Evolutionary conservation across 2,888 invertebrate genomes (phyloP).

Genomic region (Tribolium freemani): DNA sequence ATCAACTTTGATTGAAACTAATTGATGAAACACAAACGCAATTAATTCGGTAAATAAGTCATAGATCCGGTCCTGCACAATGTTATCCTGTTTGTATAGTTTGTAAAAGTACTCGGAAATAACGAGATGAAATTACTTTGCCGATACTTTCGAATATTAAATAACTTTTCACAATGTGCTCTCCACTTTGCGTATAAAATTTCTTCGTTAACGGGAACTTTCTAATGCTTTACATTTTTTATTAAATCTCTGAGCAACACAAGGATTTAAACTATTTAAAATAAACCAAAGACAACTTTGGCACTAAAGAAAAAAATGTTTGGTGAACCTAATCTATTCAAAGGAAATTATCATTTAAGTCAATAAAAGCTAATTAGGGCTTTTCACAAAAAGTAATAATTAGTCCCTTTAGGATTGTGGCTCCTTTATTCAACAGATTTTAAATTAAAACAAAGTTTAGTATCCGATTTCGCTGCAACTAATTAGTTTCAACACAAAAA

Average conservation of each 20-base stretch:
- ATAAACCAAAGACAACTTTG: too few species aligned
- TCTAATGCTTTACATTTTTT: slow-evolving; percentile 20
- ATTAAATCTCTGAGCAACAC: slow-evolving; percentile 4
- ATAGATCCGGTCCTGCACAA: slow-evolving; percentile 4
- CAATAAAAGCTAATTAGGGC: background rate
- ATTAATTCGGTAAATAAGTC: slow-evolving; percentile 43
- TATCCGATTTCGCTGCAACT: background rate
- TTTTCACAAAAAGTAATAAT: background rate
- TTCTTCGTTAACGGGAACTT: slow-evolving; percentile 29
- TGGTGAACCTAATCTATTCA: background rate
- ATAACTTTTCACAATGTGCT: slow-evolving; percentile 36
- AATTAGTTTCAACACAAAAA: too few species aligned
- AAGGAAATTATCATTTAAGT: background rate
- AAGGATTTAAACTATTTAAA: background rate
- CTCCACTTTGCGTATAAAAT: slow-evolving; percentile 21
- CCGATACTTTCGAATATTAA: slow-evolving; percentile 34
- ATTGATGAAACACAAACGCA: slow-evolving; percentile 50
- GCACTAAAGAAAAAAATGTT: background rate
- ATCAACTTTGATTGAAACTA: slow-evolving; percentile 57
- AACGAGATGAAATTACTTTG: slow-evolving; percentile 36
- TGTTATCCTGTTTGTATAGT: too few species aligned
- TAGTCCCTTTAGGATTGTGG: background rate
- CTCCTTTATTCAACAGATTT: too few species aligned
- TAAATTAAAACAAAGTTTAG: background rate
- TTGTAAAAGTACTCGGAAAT: slow-evolving; percentile 26